A percentile compares a stretch with the other conserved stretches of the same genome.
Conservation (phyloP, 2,797 vertebrate genomes). For the Varecia variegata region DNA sequence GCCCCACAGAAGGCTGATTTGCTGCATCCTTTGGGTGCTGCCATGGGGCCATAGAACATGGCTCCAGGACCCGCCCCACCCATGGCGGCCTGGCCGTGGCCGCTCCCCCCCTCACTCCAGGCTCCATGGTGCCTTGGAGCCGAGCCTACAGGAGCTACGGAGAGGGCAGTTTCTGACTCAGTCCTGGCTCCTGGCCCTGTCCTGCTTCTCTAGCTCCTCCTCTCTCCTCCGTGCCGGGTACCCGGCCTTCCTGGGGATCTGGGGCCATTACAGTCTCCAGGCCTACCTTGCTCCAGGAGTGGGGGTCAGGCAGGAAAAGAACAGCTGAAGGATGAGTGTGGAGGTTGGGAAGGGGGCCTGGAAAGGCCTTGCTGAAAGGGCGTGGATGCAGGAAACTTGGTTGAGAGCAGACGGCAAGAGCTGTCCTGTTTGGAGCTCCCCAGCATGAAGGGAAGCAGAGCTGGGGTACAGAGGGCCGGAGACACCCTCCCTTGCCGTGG, state of each 20-base stretch:
- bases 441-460: neutral
- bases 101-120: neutral
- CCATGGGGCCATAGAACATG: rapidly evolving
- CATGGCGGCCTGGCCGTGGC: neutral
- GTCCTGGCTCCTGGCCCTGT: neutral
- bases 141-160: neutral
- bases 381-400: neutral
- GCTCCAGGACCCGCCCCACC: neutral
- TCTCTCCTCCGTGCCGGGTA: rapidly evolving
- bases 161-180: neutral
- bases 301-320: neutral
- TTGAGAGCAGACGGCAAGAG: neutral
- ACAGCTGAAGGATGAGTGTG: neutral
- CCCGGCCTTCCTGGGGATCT: neutral
- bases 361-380: neutral
- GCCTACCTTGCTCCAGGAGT: neutral
- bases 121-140: too few relatives aligned
- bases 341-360: neutral
- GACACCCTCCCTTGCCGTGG: neutral
- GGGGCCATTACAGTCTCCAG: neutral
- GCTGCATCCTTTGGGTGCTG: neutral
- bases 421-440: neutral
- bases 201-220: neutral
- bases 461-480: neutral
- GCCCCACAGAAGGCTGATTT: neutral